Conservation (phyloP, 2,113 vertebrate genomes). For the Campylorhamphus procurvoides region DNA sequence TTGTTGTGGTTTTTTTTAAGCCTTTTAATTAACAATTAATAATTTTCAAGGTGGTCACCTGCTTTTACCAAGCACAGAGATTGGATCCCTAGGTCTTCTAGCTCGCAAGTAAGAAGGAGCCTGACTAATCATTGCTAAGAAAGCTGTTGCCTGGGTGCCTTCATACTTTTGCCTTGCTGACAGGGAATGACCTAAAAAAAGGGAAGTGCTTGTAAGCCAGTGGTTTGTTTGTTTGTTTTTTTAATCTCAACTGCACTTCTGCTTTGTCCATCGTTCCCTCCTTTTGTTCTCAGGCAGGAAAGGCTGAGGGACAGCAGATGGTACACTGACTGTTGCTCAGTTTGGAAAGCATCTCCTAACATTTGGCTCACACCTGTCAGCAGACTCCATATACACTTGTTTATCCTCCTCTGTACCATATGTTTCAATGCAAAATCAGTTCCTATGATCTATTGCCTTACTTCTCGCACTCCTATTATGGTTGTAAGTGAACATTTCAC, state of each 20-base stretch:
- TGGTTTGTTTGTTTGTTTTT: not conserved
- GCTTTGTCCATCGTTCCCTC: not conserved
- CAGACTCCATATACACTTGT: conserved; percentile 51
- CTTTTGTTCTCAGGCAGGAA: not conserved
- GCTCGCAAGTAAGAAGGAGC: not conserved
- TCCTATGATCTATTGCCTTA: conserved; percentile 65
- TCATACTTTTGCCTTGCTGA: not conserved
- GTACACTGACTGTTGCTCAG: conserved; percentile 35
- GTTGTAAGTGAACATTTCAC: conserved; percentile 57
- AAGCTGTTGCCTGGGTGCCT: not conserved
- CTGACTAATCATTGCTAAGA: not conserved
- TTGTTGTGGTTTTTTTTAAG: not conserved
- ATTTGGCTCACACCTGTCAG: conserved; percentile 68
- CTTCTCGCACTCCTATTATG: conserved; percentile 59
- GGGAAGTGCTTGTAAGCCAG: not conserved
- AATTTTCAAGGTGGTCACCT: not conserved
- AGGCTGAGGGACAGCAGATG: conserved; percentile 28
- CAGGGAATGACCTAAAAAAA: not conserved
- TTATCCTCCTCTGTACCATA: conserved; percentile 64
- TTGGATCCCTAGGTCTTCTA: not conserved
- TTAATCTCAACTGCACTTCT: not conserved
- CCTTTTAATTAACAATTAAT: not conserved
- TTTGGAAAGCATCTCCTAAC: conserved; percentile 48
- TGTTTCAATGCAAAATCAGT: conserved; percentile 55
- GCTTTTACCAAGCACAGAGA: not conserved